Base-by-base conservation (phyloP, 2,888 invertebrate genomes). In the Lasius fuliginosus region DNA sequence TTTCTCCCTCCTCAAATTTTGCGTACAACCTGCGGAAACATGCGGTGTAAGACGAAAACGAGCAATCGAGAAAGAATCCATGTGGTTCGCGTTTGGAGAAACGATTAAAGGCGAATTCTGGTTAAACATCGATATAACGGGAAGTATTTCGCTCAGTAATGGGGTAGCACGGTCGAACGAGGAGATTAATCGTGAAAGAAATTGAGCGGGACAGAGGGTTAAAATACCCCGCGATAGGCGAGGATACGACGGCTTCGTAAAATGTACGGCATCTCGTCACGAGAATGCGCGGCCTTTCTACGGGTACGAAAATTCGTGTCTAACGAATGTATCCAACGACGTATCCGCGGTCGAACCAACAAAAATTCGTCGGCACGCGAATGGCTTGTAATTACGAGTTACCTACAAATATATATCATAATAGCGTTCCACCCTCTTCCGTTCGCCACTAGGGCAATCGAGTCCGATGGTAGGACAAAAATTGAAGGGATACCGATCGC, bases 321-420 rank as follows among this genome's bases (percentile, higher is more conserved):
- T 58, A 27, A 36, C 58, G 46, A 83, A 68, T 83, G 83, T 53
- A 46, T 83, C 60, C 46, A 30, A 65, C 36, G 42, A 12, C 56
- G 84, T 23, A 23, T 23, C 60, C 67, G 42, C 74, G 83, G 85
- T 84, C 2, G 85, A 89, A 87, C 88, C 79, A 90, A 90, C 90
- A 88, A 91, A 87, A 91, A 92, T 91, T 90, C 87, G 85, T 86
- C 89, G 89, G 87, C 90, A 87, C 84, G 86, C 86, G 76, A 87
- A 76, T 83, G 85, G 88, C 89, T 90, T 91, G 91, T 92, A 92
- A 93, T 92, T 90, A 91, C 74, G 85, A 71, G 68, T 81, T 82
- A 67, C 62, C 77, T 53, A 53, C n/a, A 53, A 53, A 33, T 56
- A 77, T 79, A 79, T 46, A 71, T 85, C 87, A 81, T 86, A 88